These are phyloP conservation scores for Pangasius larnaudii DNA, from an alignment of 2,797 vertebrate species.

Conservation along the genomic window DNA sequence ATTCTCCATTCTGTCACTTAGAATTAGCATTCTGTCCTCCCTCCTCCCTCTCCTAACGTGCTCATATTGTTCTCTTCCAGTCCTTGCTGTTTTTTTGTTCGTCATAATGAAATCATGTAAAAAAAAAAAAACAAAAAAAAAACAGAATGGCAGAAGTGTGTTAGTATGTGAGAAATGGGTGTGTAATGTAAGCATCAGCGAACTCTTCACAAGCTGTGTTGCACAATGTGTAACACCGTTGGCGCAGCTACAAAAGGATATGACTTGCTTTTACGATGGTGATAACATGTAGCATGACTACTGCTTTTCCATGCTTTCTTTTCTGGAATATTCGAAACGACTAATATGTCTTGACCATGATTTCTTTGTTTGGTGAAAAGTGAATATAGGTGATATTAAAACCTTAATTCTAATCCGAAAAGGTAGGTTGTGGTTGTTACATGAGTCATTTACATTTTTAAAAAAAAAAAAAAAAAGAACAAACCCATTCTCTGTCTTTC, in stretches of 20 bases:
- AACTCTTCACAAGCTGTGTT: constrained; percentile 14
- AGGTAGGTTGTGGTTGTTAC: not conserved
- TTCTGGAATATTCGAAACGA: not conserved
- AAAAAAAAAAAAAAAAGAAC: not conserved
- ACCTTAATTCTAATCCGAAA: not conserved
- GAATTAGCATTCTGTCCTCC: not conserved
- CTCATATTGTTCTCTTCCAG: not conserved
- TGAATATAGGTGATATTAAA: too few species aligned
- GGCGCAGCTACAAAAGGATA: not conserved
- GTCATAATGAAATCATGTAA: not conserved
- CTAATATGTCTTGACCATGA: not conserved
- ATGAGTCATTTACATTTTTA: not conserved
- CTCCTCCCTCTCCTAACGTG: not conserved
- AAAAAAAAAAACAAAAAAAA: constrained; percentile 1
- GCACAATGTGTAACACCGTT: constrained; percentile 1
- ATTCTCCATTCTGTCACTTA: not conserved
- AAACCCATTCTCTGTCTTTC: not conserved
- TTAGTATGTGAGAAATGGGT: constrained; percentile 13
- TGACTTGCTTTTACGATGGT: not conserved
- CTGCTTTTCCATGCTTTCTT: not conserved
- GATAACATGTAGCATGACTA: not conserved
- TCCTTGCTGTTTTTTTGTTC: constrained; percentile 10
- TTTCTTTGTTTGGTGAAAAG: not conserved
- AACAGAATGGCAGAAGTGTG: constrained; percentile 6
- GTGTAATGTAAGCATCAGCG: constrained; percentile 30